Evolutionary conservation across 2,888 invertebrate species (phyloP), one percentile per base, ranked within the genome.

Genomic region (Tenthredo amoena): DNA sequence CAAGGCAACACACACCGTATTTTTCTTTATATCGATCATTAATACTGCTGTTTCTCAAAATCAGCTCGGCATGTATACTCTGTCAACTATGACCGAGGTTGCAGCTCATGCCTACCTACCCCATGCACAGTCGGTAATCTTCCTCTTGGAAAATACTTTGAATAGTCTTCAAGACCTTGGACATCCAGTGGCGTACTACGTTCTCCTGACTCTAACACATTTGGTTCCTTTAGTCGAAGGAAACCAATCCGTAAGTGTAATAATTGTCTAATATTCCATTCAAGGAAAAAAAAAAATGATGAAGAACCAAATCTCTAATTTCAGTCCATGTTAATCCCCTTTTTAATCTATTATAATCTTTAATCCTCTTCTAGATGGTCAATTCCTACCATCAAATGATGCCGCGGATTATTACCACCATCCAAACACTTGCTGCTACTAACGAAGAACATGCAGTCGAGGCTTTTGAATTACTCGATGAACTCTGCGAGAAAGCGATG

Each of bases 71-170:
- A 95, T 96, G 94, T 96, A 95, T 89, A 95, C 96, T 26, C 94
- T 97, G 89, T 95, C 96, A 77, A 95, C 95, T 79, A 95, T 97
- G 89, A 95, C 97, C 9, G 96, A 96, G 90, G 94, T 96, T 18
- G 96, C 97, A 7, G 95, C 96, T 58, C 96, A 96, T 88, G 96
- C 96, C 87, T 96, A 97, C 90, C 94, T 96, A 77, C 94, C 95
- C n/a, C 96, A 97, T 91, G 95, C 96, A 85, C 94, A 95, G 85
- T 94, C 96, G 0, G 93, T 95, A 3, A 94, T 95, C 62, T 91
- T 94, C 47, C 92, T 95, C 47, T 95, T 96, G 89, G 94, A 94
- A 21, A 94, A 94, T 87, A 95, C 94, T 84, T 92, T 95, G 84
- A 94, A 94, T 74, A 91, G 92, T 85, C 87, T 94, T 83, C 92